A percentile compares a stretch with the other conserved stretches of the same genome.
Conservation (phyloP, 2,888 invertebrate species). For the Litoditis marina region DNA sequence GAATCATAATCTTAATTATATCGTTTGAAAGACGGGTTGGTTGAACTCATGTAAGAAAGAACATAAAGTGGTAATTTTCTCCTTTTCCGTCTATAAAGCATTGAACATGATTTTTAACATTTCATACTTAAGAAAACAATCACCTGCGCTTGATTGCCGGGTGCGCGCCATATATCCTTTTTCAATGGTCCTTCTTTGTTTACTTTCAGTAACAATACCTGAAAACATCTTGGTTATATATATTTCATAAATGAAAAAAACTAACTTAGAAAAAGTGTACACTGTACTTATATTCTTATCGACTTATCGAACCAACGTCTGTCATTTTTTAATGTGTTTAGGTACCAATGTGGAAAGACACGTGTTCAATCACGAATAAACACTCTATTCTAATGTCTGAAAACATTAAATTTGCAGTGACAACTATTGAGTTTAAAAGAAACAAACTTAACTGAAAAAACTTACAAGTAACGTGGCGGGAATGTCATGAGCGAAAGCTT, state of each 20-base stretch:
- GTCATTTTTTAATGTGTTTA: too few species aligned
- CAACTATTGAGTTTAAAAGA: not conserved
- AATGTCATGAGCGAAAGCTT: slow-evolving; percentile 62
- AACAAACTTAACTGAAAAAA: slow-evolving; percentile 7
- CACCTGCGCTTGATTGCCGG: slow-evolving; percentile 77
- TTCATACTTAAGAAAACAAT: not conserved
- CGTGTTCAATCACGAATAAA: too few species aligned
- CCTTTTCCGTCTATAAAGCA: too few species aligned
- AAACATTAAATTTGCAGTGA: not conserved
- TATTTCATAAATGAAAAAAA: too few species aligned
- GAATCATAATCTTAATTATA: too few species aligned
- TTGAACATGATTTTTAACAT: not conserved
- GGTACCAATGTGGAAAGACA: too few species aligned
- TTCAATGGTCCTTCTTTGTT: slow-evolving; percentile 90
- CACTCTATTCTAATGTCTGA: not conserved
- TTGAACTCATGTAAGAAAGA: slow-evolving; percentile 2
- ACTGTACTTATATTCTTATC: not conserved
- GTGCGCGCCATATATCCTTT: slow-evolving; percentile 89
- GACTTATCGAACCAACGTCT: too few species aligned
- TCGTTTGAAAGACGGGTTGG: too few species aligned
- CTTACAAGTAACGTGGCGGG: slow-evolving; percentile 61
- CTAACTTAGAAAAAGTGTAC: not conserved
- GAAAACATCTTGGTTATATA: too few species aligned
- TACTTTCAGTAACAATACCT: slow-evolving; percentile 77
- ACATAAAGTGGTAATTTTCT: not conserved